Conservation (phyloP, 2,888 invertebrate species). For the Sabellastarte sp. region DNA sequence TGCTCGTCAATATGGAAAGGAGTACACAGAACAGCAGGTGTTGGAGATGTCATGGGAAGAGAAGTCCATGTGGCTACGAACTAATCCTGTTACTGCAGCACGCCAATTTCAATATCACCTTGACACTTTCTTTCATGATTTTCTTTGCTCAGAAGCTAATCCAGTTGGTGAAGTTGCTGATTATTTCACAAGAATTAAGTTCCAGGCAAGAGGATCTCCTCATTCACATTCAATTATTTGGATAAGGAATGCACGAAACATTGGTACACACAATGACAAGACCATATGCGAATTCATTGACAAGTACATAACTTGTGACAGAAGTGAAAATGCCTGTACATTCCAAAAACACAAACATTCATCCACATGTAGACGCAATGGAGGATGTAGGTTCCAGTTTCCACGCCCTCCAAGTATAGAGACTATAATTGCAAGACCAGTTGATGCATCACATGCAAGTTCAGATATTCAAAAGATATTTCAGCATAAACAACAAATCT, state of each 20-base stretch:
- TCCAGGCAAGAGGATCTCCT: background rate
- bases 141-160: background rate
- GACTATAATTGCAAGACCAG: background rate
- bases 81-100: background rate
- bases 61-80: background rate
- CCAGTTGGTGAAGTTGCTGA: background rate
- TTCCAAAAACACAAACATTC: background rate
- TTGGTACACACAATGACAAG: background rate
- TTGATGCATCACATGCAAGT: background rate
- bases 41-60: background rate
- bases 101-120: background rate
- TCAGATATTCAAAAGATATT: background rate
- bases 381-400: background rate
- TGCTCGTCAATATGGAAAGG: background rate
- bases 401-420: background rate
- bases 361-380: background rate
- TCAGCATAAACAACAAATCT: background rate
- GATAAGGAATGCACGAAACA: background rate
- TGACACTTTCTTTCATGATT: background rate
- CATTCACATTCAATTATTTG: background rate
- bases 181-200: background rate
- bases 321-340: background rate
- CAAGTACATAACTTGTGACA: background rate
- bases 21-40: background rate
- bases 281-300: background rate